A percentile compares a stretch with the other conserved stretches of the same genome.
phyloP scores from a whole-genome alignment of 1,140 invertebrate species.

The Drosophila melanogaster region DNA sequence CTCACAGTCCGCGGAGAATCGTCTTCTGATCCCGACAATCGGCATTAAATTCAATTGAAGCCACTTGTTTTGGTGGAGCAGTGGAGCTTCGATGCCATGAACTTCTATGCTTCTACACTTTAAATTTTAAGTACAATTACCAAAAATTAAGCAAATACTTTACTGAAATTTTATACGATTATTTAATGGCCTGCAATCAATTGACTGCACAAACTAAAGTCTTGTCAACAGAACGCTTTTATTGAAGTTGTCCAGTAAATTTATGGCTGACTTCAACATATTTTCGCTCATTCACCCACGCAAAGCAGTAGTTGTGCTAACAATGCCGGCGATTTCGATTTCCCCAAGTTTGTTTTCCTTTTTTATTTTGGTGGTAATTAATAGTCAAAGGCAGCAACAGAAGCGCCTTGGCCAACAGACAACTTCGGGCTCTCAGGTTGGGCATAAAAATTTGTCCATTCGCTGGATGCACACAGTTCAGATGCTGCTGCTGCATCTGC shows the following conservation, averaged over 20 bases:
- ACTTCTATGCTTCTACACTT: neutral
- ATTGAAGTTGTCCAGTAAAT: conserved; percentile 10
- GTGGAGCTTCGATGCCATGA: neutral
- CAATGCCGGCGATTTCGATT: conserved; percentile 37
- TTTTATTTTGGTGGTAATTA: conserved; percentile 65
- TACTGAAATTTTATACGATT: too few species aligned
- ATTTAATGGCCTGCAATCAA: too few species aligned
- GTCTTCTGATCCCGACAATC: conserved; percentile 27
- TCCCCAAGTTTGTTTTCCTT: conserved; percentile 13
- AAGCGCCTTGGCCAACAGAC: conserved; percentile 49
- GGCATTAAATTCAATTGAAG: conserved; percentile 39
- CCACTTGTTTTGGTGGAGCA: conserved; percentile 28
- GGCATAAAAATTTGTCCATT: conserved; percentile 77
- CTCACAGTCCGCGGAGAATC: conserved; percentile 38
- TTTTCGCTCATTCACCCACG: conserved; percentile 66
- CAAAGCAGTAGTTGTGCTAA: conserved; percentile 14
- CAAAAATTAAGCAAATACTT: too few species aligned
- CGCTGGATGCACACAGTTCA: conserved; percentile 19
- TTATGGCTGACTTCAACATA: conserved; percentile 11
- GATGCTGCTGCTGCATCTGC: conserved; percentile 11
- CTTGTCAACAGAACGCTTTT: too few species aligned
- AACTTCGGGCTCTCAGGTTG: conserved; percentile 44
- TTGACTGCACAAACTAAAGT: too few species aligned
- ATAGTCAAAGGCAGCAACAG: conserved; percentile 61
- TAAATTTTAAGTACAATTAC: too few species aligned